Percentiles rank a stretch among this genome's conserved stretches.
Conservation (phyloP, 2,113 vertebrate genomes). For the Nothoprocta pentlandii region DNA sequence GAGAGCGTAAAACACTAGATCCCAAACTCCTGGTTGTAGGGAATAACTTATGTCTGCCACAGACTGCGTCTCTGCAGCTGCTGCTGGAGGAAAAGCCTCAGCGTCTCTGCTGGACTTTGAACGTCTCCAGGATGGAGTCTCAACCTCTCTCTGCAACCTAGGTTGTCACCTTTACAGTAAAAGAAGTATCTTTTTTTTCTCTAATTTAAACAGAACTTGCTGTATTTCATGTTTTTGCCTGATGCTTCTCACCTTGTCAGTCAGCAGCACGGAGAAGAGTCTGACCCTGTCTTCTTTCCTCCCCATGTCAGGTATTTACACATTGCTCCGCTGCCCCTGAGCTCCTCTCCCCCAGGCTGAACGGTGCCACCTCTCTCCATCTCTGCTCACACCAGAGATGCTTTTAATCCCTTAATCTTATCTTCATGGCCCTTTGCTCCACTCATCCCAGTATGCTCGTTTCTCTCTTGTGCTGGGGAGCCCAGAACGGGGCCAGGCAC, state of each 20-base stretch:
- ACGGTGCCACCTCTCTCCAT: background rate
- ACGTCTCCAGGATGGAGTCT: background rate
- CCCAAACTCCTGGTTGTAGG: background rate
- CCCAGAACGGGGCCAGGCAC: background rate
- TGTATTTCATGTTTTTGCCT: accelerated
- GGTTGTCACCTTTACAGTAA: no score
- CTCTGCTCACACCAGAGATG: no score
- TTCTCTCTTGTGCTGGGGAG: background rate
- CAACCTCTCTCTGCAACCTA: no score
- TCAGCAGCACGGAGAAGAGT: background rate
- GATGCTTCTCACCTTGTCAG: no score
- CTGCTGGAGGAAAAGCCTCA: background rate
- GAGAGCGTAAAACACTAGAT: background rate
- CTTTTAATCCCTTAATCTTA: background rate
- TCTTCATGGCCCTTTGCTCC: background rate
- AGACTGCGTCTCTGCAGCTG: background rate
- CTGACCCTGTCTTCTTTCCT: background rate
- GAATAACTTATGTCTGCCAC: background rate
- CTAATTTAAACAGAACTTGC: background rate
- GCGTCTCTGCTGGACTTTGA: accelerated
- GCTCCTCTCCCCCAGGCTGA: background rate
- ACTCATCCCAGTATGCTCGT: background rate
- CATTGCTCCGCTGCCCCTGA: accelerated
- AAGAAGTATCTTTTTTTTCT: background rate
- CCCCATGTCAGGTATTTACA: accelerated